These are phyloP conservation scores for Drosophila lutescens DNA, from an alignment of 2,888 invertebrate species.

Conservation along the genomic window DNA sequence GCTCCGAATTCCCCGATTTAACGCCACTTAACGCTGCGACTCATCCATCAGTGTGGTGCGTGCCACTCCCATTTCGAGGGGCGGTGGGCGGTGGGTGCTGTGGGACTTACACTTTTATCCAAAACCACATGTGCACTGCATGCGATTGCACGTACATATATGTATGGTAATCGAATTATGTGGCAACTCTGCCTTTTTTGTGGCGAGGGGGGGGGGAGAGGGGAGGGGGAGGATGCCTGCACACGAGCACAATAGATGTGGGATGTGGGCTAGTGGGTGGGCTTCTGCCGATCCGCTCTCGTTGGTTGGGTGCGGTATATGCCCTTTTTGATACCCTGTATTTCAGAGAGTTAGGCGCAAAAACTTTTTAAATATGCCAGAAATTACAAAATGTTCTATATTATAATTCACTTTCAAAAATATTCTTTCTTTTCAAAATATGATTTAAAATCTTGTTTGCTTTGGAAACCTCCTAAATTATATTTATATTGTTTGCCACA, in stretches of 20 bases:
- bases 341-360: neutral
- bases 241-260: slow-evolving; percentile 5
- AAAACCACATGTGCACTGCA: slow-evolving; percentile 47
- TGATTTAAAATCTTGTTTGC: too few relatives aligned
- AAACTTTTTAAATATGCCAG: too few relatives aligned
- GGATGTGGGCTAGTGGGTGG: neutral
- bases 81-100: neutral
- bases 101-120: slow-evolving; percentile 45
- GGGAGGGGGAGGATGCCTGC: slow-evolving; percentile 1
- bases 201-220: neutral
- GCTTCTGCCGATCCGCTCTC: neutral
- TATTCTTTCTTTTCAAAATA: too few relatives aligned
- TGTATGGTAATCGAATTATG: slow-evolving; percentile 72
- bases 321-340: neutral
- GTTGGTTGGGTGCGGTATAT: neutral
- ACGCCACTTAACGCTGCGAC: slow-evolving; percentile 29
- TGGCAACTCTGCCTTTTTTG: slow-evolving; percentile 56
- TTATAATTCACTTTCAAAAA: too few relatives aligned
- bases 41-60: slow-evolving; percentile 22
- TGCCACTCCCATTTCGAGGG: slow-evolving; percentile 9
- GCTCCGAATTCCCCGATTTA: slow-evolving; percentile 16
- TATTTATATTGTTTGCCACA: too few relatives aligned
- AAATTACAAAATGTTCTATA: too few relatives aligned
- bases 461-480: too few relatives aligned
- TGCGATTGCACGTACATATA: slow-evolving; percentile 62